Percentiles rank a stretch among this genome's conserved stretches.
These are phyloP conservation scores for Drosophila pallidifrons DNA, from an alignment of 1,140 invertebrate genomes.

Conservation along the genomic window DNA sequence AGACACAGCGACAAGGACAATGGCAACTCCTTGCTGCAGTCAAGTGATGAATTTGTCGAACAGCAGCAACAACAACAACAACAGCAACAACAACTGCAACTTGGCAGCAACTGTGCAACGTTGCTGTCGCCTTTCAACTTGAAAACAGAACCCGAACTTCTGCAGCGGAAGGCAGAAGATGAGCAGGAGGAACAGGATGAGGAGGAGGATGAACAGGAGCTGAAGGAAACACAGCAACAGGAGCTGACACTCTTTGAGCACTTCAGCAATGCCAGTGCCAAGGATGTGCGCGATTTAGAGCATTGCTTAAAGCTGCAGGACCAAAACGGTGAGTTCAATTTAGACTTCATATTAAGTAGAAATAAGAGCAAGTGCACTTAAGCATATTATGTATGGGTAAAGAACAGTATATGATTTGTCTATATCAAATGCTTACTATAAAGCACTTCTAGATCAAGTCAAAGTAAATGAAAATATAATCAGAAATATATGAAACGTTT, in stretches of 20 bases:
- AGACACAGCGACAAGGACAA: constrained; percentile 46
- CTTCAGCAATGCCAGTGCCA: constrained; percentile 60
- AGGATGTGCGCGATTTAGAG: constrained; percentile 68
- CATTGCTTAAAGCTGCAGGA: constrained; percentile 67
- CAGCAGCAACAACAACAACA: constrained; percentile 67
- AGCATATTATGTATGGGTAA: neutral
- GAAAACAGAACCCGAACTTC: constrained; percentile 51
- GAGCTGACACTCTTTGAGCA: constrained; percentile 52
- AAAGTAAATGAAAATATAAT: no score
- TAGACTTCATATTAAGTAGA: neutral
- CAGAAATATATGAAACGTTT: no score
- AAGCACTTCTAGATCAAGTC: no score
- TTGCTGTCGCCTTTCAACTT: constrained; percentile 61
- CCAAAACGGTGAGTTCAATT: constrained; percentile 61
- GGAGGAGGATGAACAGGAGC: neutral
- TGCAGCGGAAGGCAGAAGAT: neutral
- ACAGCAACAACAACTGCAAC: constrained; percentile 33
- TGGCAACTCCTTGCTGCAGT: constrained; percentile 59
- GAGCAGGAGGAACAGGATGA: constrained; percentile 6
- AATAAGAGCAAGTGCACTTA: neutral
- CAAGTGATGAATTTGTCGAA: constrained; percentile 65
- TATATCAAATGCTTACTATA: no score
- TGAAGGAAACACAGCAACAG: constrained; percentile 33
- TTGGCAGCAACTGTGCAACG: constrained; percentile 59
- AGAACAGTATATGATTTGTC: neutral